Conservation (phyloP, 2,888 invertebrate genomes). For the Tachina grossa region DNA sequence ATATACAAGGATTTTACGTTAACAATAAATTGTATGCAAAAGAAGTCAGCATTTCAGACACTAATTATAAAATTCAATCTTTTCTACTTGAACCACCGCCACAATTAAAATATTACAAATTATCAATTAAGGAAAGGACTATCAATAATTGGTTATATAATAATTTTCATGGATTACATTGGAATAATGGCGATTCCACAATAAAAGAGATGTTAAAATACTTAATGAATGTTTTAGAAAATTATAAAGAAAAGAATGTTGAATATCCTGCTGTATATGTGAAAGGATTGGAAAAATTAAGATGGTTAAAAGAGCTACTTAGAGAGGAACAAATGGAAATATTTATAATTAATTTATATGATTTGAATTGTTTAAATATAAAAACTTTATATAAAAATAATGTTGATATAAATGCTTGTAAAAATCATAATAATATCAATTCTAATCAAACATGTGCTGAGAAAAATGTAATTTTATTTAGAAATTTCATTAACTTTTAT, state of each 20-base stretch:
- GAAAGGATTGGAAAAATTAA: neutral
- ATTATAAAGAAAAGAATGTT: neutral
- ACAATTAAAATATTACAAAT: neutral
- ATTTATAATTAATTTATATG: slow-evolving; percentile 1
- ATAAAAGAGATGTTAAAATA: neutral
- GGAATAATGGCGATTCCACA: neutral
- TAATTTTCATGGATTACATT: neutral
- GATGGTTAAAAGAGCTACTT: neutral
- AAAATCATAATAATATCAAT: slow-evolving; percentile 5
- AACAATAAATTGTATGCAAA: neutral
- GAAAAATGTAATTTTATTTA: slow-evolving; percentile 5
- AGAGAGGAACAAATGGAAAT: neutral
- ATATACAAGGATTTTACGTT: slow-evolving; percentile 4
- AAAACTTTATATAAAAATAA: slow-evolving; percentile 27
- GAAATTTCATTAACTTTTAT: slow-evolving; percentile 12
- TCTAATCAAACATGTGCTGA: slow-evolving; percentile 12
- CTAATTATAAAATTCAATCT: neutral
- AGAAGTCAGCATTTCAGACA: neutral
- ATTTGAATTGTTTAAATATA: slow-evolving; percentile 4
- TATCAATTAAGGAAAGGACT: neutral
- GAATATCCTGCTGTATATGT: slow-evolving; percentile 1
- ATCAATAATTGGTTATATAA: neutral
- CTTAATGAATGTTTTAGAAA: slow-evolving; percentile 2
- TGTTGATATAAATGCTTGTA: slow-evolving; percentile 3
- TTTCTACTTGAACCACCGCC: neutral